These are phyloP conservation scores for Amiota mariae DNA, from an alignment of 2,888 invertebrate species.

Conservation along the genomic window DNA sequence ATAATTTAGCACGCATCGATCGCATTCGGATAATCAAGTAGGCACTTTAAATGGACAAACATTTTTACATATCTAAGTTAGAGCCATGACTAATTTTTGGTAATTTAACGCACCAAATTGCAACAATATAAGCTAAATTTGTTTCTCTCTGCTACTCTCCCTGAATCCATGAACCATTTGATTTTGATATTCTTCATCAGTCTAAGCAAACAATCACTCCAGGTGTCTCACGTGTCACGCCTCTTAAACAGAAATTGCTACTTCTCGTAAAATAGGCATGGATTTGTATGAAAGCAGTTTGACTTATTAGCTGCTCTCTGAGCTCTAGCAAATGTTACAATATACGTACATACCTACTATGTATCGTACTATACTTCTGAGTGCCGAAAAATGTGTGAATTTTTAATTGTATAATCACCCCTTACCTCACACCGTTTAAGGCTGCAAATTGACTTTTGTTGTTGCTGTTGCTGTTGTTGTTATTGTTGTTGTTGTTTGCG, in stretches of 20 bases:
- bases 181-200: not conserved
- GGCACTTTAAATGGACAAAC: constrained; percentile 6
- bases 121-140: constrained; percentile 52
- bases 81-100: constrained; percentile 63
- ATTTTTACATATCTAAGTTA: not conserved
- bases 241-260: constrained; percentile 45
- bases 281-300: constrained; percentile 40
- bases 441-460: not conserved
- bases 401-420: constrained; percentile 62
- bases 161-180: not conserved
- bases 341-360: too few relatives aligned
- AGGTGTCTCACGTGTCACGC: constrained; percentile 72
- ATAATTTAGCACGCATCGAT: constrained; percentile 50
- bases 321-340: constrained; percentile 16
- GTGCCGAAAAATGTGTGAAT: constrained; percentile 48
- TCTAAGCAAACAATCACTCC: constrained; percentile 67
- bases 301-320: constrained; percentile 64
- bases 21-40: constrained; percentile 10
- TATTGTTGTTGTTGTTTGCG: constrained; percentile 42
- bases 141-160: not conserved
- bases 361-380: not conserved
- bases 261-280: constrained; percentile 28
- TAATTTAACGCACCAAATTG: constrained; percentile 75
- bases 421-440: not conserved
- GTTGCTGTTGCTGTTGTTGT: constrained; percentile 47